phyloP scores from a whole-genome alignment of 2,888 invertebrate genomes.

The Rhodophaea formosa region DNA sequence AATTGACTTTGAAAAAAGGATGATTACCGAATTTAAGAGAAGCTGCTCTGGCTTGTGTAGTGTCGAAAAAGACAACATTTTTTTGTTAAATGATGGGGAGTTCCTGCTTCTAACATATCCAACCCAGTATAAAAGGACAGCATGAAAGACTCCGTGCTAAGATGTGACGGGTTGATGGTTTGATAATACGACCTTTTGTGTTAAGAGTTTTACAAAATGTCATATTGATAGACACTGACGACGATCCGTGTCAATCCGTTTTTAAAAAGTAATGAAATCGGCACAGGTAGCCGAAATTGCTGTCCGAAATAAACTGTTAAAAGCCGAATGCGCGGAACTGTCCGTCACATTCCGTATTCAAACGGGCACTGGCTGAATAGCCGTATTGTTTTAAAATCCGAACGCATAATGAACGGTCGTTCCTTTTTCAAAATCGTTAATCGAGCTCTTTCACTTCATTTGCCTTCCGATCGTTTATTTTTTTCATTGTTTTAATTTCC shows the following conservation, averaged over 20 bases:
- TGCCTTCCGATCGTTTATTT: conserved; percentile 56
- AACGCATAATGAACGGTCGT: conserved; percentile 67
- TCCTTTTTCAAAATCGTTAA: conserved; percentile 68
- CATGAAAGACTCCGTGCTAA: neutral
- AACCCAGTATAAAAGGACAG: neutral
- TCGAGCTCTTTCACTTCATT: conserved; percentile 77
- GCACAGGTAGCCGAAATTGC: conserved; percentile 51
- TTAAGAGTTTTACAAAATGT: conserved; percentile 37
- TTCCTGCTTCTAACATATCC: neutral
- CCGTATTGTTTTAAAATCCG: conserved; percentile 74
- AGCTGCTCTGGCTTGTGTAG: too few species aligned
- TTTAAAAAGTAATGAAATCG: conserved; percentile 56
- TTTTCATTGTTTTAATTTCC: conserved; percentile 41
- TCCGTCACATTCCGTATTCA: conserved; percentile 75
- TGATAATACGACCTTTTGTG: conserved; percentile 2
- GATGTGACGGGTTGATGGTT: conserved; percentile 7
- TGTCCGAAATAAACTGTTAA: conserved; percentile 67
- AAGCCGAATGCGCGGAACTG: conserved; percentile 51
- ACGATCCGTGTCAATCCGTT: conserved; percentile 51
- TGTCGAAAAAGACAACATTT: too few species aligned
- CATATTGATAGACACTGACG: conserved; percentile 48
- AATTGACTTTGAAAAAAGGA: too few species aligned
- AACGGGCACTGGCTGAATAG: conserved; percentile 67
- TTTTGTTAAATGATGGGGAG: neutral
- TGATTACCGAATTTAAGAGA: too few species aligned